Base-by-base conservation (phyloP, 2,888 invertebrate species). In the Calliopum simillimum region DNA sequence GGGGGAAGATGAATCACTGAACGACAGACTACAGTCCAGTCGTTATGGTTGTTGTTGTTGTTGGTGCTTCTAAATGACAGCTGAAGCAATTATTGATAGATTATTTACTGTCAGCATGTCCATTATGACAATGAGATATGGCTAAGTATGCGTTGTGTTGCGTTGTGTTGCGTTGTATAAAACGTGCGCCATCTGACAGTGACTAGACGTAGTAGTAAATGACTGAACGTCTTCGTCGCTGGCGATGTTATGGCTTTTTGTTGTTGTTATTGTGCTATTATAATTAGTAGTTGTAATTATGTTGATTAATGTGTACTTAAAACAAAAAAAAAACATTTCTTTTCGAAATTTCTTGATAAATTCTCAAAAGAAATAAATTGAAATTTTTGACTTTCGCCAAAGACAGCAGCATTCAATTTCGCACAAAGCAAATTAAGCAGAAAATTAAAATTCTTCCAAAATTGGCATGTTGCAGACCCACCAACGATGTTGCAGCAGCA, bases 101-200 rank as follows among this genome's bases (percentile, higher is more conserved):
- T 84, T 83, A 82, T 84, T 84, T 83, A 84, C 82, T 83, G 82
- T 82, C 84, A 81, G 81, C 75, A 69, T 73, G 75, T 75, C 76
- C 76, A 77, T 77, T 77, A 77, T 76, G 76, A 77, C 76, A 76
- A 77, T 76, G 77, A 77, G 76, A 76, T 76, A 76, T 76, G 73
- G 74, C 69, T 74, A 69, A 69, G 62, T n/a, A 55, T 44, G 68
- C 25, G 49, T n/a, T n/a, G n/a, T n/a, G n/a, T n/a, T n/a, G n/a
- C n/a, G n/a, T n/a, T n/a, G n/a, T n/a, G n/a, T n/a, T n/a, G n/a
- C n/a, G n/a, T 19, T 53, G 41, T 33, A n/a, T 23, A 25, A 41
- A 44, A 21, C n/a, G 67, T 62, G 63, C 72, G 53, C 62, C 63
- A 74, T 72, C 73, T 75, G 76, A 75, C 74, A 75, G 74, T 71